Evolutionary conservation across 1,140 invertebrate genomes (phyloP), one percentile per base, ranked within the genome.

Genomic region (Pygmarrhopalites habei): DNA sequence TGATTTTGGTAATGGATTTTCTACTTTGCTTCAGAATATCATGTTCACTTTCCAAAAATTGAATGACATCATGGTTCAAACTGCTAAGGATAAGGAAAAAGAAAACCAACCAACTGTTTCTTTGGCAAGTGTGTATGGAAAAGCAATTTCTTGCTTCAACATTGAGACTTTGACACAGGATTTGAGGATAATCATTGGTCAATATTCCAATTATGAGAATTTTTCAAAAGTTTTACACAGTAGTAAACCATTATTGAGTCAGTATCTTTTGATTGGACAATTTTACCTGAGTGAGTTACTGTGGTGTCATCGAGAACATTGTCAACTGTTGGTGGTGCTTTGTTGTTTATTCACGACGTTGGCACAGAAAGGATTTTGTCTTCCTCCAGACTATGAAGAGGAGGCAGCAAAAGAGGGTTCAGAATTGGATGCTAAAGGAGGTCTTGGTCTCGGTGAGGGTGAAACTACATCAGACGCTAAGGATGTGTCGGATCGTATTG

Each of bases 401-500:
- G 83, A 86, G 72, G 82, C 83, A 62, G 73, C 72, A 28, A 71
- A 75, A 39, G 72, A 73, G 30, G 73, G 64, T 3, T 71, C 71
- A 15, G 73, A 81, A 51, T 79, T 82, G 72, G 75, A 80, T 68
- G 79, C 81, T 53, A 83, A 81, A 61, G 82, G 85, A 68, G 82
- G 79, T 28, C 79, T 77, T 52, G 95, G 94, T 0, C 77, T 98
- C 1, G 92, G 90, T 1, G 93, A 97, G 67, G 94, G 94, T 0
- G 87, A 95, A 44, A 66, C 66, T 15, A 61, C 69, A 17, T 61
- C 69, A 71, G 94, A 93, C 12, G 82, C 88, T 63, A 93, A 91
- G 72, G 95, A 99, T 79, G 91, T 98, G 4, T 97, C 93, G 1
- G 93, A 98, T 58, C 80, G 83, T 73, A 91, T 97, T 35, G 92